Evolutionary conservation across 2,113 vertebrate species (phyloP).

Genomic region (Amphilophus citrinellus): DNA sequence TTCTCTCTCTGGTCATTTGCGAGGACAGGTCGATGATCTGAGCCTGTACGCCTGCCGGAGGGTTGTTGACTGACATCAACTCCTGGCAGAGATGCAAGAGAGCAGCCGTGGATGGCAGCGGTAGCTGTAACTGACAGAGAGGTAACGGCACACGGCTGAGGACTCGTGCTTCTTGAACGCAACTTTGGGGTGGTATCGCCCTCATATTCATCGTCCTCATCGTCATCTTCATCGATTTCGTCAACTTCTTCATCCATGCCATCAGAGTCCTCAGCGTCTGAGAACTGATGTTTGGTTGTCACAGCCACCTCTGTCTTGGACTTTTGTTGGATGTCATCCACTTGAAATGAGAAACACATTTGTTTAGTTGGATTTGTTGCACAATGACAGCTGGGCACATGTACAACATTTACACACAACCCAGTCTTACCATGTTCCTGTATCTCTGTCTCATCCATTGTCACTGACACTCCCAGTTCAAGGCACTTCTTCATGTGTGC

Average conservation of each 20-base stretch:
- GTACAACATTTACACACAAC: neutral
- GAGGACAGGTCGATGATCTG: conserved; percentile 73
- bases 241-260: conserved; percentile 91
- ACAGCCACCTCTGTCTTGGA: conserved; percentile 82
- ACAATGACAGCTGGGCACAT: neutral
- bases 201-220: conserved; percentile 94
- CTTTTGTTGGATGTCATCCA: conserved; percentile 88
- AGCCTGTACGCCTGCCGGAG: conserved; percentile 81
- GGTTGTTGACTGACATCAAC: conserved; percentile 85
- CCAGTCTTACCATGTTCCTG: conserved; percentile 89
- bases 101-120: conserved; percentile 76
- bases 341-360: conserved; percentile 41
- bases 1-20: conserved; percentile 83
- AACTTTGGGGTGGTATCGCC: conserved; percentile 95
- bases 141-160: conserved; percentile 87
- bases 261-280: conserved; percentile 94
- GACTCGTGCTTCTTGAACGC: conserved; percentile 94
- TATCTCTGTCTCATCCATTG: conserved; percentile 91
- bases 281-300: conserved; percentile 94
- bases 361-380: neutral
- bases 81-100: conserved; percentile 83
- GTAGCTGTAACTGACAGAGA: conserved; percentile 87
- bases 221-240: conserved; percentile 93
- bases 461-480: conserved; percentile 95
- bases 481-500: conserved; percentile 99